Conservation (phyloP, 2,113 vertebrate species). For the Rhinolophus sinicus region DNA sequence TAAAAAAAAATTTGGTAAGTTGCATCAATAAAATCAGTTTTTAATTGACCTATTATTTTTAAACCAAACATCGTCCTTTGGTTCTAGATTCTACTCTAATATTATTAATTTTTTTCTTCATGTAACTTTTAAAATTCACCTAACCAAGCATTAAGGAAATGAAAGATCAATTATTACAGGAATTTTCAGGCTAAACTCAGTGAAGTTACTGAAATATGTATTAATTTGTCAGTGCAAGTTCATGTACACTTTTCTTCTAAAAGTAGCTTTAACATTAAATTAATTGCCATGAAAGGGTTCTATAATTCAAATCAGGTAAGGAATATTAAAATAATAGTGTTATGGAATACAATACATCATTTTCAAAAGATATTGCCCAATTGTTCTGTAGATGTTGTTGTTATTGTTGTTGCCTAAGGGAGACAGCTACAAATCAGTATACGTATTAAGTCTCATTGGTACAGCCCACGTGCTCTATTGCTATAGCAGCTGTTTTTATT, state of each 20-base stretch:
- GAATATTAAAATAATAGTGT: not conserved
- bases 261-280: not conserved
- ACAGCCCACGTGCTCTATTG: too few relatives aligned
- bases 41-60: constrained; percentile 8
- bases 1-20: not conserved
- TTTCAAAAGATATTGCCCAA: not conserved
- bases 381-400: not conserved
- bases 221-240: not conserved
- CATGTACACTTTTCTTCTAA: not conserved
- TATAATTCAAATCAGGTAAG: not conserved
- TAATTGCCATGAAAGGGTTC: not conserved
- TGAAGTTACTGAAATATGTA: not conserved
- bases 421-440: not conserved
- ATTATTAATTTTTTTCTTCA: not conserved
- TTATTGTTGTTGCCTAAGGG: not conserved
- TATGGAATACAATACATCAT: not conserved
- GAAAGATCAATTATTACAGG: not conserved
- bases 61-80: not conserved
- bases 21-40: not conserved
- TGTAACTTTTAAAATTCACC: not conserved
- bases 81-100: not conserved
- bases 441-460: not conserved
- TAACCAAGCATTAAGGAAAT: not conserved
- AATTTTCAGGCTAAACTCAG: not conserved
- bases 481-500: not conserved